These are phyloP conservation scores for Campodea augens DNA, from an alignment of 1,140 invertebrate genomes.

Conservation along the genomic window DNA sequence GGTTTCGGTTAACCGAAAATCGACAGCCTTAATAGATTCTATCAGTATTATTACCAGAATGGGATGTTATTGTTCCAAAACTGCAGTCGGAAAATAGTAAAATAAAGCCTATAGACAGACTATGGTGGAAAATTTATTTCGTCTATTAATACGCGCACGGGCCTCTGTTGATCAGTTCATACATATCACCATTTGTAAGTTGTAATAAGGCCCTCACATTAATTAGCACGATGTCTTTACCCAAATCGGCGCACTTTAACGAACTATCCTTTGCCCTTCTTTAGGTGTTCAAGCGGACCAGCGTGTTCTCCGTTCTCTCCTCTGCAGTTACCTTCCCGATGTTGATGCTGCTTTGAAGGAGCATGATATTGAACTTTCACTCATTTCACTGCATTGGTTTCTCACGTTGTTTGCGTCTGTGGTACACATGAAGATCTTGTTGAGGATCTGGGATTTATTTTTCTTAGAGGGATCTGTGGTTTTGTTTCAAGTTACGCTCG, in stretches of 20 bases:
- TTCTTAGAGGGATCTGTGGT: constrained; percentile 89
- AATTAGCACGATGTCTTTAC: too few species aligned
- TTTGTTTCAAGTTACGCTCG: constrained; percentile 88
- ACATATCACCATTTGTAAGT: too few species aligned
- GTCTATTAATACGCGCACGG: too few species aligned
- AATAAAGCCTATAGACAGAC: too few species aligned
- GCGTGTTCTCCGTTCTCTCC: constrained; percentile 72
- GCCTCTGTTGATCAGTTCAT: too few species aligned
- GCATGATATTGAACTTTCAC: constrained; percentile 87
- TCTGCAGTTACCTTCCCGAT: constrained; percentile 73
- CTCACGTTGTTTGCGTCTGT: constrained; percentile 94
- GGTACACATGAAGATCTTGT: constrained; percentile 88
- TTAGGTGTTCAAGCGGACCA: constrained; percentile 78
- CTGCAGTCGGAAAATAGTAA: too few species aligned
- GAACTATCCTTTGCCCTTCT: constrained; percentile 14
- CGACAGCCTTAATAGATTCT: too few species aligned
- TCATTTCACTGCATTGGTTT: constrained; percentile 96
- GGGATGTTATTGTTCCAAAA: too few species aligned
- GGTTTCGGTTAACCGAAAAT: too few species aligned
- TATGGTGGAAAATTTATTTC: too few species aligned
- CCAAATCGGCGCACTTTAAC: constrained; percentile 2
- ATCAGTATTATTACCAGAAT: too few species aligned
- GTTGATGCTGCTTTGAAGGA: constrained; percentile 73
- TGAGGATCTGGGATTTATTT: constrained; percentile 93
- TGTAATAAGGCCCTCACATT: too few species aligned